phyloP scores from a whole-genome alignment of 2,888 invertebrate genomes.

The Neoaliturus tenellus region DNA sequence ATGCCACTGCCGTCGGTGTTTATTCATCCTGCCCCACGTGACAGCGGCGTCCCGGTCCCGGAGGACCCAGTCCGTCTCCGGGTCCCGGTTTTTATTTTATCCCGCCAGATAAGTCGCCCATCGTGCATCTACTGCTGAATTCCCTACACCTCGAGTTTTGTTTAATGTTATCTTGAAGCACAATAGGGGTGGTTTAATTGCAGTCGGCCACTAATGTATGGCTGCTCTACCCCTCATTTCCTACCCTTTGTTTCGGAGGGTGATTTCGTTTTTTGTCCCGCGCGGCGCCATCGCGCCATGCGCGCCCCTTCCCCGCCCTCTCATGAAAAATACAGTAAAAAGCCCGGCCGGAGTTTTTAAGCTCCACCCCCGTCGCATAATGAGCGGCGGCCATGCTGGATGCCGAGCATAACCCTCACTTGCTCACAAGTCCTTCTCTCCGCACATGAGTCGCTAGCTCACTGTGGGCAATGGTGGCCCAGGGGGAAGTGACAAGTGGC shows the following conservation, averaged over 20 bases:
- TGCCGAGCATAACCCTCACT: not conserved
- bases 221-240: slow-evolving; percentile 58
- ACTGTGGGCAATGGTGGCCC: no score
- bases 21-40: not conserved
- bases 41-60: not conserved
- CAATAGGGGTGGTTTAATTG: slow-evolving; percentile 62
- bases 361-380: slow-evolving; percentile 53
- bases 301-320: slow-evolving; percentile 50
- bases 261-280: slow-evolving; percentile 61
- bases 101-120: slow-evolving; percentile 54
- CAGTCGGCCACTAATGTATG: slow-evolving; percentile 60
- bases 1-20: not conserved
- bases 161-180: slow-evolving; percentile 55
- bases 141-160: slow-evolving; percentile 51
- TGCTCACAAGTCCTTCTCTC: no score
- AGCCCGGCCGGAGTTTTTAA: slow-evolving; percentile 46
- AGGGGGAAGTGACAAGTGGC: no score
- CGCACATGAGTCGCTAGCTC: no score
- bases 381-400: slow-evolving; percentile 43
- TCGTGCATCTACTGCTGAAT: slow-evolving; percentile 49
- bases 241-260: slow-evolving; percentile 64
- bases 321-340: slow-evolving; percentile 55
- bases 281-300: slow-evolving; percentile 56
- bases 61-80: not conserved
- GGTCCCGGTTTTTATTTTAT: slow-evolving; percentile 18